Evolutionary conservation across 2,113 vertebrate genomes (phyloP).

Genomic region (Myanophis thanlyinensis): DNA sequence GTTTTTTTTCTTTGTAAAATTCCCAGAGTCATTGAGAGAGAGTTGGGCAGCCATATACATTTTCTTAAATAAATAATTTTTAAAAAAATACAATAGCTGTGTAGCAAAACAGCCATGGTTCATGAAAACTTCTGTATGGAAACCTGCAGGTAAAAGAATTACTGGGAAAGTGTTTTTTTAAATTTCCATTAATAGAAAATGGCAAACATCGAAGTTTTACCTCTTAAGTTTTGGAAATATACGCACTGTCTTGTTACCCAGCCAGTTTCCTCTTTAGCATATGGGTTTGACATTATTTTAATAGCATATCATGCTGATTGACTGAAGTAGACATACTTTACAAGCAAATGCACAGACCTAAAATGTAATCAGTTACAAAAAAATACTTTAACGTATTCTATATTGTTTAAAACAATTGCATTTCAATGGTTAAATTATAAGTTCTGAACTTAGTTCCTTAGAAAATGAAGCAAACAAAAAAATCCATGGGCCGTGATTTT

Average conservation of each 20-base stretch:
- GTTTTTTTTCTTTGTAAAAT: neutral
- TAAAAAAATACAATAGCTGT: constrained; percentile 48
- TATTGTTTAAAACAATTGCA: neutral
- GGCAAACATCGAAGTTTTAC: constrained; percentile 68
- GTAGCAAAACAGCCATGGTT: constrained; percentile 54
- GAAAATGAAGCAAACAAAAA: neutral
- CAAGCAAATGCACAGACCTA: neutral
- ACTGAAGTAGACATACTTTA: constrained; percentile 1
- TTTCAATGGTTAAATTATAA: neutral
- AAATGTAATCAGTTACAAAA: neutral
- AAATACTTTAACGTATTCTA: neutral
- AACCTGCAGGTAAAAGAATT: constrained; percentile 65
- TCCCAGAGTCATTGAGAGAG: neutral
- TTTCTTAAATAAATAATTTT: neutral
- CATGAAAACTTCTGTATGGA: constrained; percentile 71
- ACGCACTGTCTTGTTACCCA: constrained; percentile 45
- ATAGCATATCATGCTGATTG: constrained; percentile 19
- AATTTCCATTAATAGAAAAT: constrained; percentile 62
- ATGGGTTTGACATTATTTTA: constrained; percentile 49
- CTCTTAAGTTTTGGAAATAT: constrained; percentile 66
- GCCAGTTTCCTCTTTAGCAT: constrained; percentile 29
- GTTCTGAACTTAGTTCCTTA: neutral
- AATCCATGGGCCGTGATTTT: neutral
- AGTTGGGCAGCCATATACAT: neutral
- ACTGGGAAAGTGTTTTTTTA: constrained; percentile 67